phyloP scores from a whole-genome alignment of 2,888 invertebrate genomes.

The Brenthis ino region DNA sequence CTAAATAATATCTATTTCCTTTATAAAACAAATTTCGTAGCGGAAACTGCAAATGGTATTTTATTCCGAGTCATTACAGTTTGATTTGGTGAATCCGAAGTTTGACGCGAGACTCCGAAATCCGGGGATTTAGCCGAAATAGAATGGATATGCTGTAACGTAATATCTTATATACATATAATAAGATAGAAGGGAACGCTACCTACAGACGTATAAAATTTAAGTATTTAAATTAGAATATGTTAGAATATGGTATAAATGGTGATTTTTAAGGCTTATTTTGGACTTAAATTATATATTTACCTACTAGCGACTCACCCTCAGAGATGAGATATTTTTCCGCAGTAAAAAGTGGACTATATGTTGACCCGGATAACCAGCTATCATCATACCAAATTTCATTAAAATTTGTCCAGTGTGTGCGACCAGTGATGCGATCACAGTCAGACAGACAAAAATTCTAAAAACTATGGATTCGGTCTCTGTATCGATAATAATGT shows the following conservation, averaged over 20 bases:
- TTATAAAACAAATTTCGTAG: slow-evolving; percentile 37
- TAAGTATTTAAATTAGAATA: slow-evolving; percentile 14
- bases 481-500: no score
- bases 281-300: neutral
- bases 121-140: slow-evolving; percentile 42
- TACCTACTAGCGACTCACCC: no score
- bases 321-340: no score
- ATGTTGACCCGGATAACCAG: no score
- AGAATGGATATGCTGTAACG: slow-evolving; percentile 39
- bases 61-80: slow-evolving; percentile 45
- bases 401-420: no score
- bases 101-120: slow-evolving; percentile 40
- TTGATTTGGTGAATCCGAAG: slow-evolving; percentile 43
- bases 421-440: no score
- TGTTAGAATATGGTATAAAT: neutral
- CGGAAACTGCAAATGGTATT: slow-evolving; percentile 37
- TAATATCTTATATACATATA: slow-evolving; percentile 27
- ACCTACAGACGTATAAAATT: neutral
- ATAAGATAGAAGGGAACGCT: slow-evolving; percentile 5
- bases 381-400: no score
- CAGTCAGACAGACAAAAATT: no score
- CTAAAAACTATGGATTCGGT: no score
- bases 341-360: no score
- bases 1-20: slow-evolving; percentile 42
- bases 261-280: neutral